A percentile compares a stretch with the other conserved stretches of the same genome.
Evolutionary conservation across 2,888 invertebrate species (phyloP).

Genomic region (Oscheius sp.): DNA sequence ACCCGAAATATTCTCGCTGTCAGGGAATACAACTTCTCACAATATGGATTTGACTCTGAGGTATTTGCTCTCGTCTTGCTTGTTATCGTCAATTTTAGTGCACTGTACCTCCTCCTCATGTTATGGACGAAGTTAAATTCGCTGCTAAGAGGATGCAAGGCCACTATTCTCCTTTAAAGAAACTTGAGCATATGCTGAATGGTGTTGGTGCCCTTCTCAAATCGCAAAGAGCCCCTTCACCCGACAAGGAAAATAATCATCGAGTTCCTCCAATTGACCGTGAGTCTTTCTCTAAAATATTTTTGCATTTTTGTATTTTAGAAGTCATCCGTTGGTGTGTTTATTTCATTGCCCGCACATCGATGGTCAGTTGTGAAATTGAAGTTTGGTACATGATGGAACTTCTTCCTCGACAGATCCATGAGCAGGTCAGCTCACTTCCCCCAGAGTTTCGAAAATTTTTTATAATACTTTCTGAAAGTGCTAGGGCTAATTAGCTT

Average conservation of each 20-base stretch:
- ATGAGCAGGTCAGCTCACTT: slow-evolving; percentile 38
- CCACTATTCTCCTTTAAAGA: slow-evolving; percentile 91
- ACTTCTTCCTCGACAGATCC: slow-evolving; percentile 86
- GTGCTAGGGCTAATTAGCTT: not conserved
- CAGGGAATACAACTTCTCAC: slow-evolving; percentile 74
- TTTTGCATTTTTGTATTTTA: slow-evolving; percentile 78
- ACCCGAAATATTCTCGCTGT: slow-evolving; percentile 75
- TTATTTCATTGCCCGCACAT: slow-evolving; percentile 89
- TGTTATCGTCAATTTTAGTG: slow-evolving; percentile 2
- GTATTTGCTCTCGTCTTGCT: too few species aligned
- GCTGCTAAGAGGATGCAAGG: slow-evolving; percentile 86
- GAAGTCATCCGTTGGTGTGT: slow-evolving; percentile 91
- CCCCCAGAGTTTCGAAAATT: not conserved
- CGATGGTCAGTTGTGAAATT: slow-evolving; percentile 90
- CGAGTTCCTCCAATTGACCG: slow-evolving; percentile 55
- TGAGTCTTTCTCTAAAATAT: slow-evolving; percentile 25
- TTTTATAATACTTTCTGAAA: not conserved
- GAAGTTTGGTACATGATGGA: slow-evolving; percentile 97
- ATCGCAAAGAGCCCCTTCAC: slow-evolving; percentile 39
- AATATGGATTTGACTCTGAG: slow-evolving; percentile 74
- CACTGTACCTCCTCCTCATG: slow-evolving; percentile 37
- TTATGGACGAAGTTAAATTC: slow-evolving; percentile 82
- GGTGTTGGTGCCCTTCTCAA: slow-evolving; percentile 44
- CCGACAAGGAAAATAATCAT: slow-evolving; percentile 42
- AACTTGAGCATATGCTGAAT: slow-evolving; percentile 84